A percentile compares a stretch with the other conserved stretches of the same genome.
Evolutionary conservation across 2,797 vertebrate genomes (phyloP).

Genomic region (Gymnopithys bicolor): DNA sequence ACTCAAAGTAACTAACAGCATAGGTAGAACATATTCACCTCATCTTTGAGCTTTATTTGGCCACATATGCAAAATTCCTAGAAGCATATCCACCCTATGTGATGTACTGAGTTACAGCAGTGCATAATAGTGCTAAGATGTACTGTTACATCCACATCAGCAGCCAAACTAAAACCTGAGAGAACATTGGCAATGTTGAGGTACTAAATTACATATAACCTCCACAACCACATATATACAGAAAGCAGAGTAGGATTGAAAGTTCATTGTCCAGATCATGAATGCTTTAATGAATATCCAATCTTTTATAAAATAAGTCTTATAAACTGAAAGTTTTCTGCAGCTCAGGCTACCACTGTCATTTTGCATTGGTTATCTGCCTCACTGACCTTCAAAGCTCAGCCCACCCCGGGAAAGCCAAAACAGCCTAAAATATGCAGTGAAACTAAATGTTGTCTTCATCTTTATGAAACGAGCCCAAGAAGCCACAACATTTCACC

Average conservation of each 20-base stretch:
- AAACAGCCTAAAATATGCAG: neutral
- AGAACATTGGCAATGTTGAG: neutral
- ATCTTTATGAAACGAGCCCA: neutral
- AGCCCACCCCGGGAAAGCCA: neutral
- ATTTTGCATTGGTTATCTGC: neutral
- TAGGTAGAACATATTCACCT: neutral
- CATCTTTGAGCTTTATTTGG: neutral
- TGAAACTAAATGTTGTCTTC: neutral
- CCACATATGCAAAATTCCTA: neutral
- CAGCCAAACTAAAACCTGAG: neutral
- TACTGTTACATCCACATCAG: neutral
- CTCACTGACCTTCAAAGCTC: neutral
- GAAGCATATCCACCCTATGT: neutral
- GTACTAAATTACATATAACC: neutral
- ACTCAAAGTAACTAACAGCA: neutral
- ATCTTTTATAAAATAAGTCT: neutral
- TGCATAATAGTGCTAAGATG: neutral
- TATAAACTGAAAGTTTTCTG: neutral
- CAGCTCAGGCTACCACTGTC: neutral
- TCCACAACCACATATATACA: neutral
- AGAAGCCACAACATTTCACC: neutral
- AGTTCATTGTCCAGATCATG: neutral
- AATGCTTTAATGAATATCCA: neutral
- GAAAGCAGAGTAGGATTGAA: neutral
- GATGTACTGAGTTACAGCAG: neutral